A percentile compares a stretch with the other conserved stretches of the same genome.
phyloP scores from a whole-genome alignment of 2,888 invertebrate genomes.

The Incurvaria masculella region DNA sequence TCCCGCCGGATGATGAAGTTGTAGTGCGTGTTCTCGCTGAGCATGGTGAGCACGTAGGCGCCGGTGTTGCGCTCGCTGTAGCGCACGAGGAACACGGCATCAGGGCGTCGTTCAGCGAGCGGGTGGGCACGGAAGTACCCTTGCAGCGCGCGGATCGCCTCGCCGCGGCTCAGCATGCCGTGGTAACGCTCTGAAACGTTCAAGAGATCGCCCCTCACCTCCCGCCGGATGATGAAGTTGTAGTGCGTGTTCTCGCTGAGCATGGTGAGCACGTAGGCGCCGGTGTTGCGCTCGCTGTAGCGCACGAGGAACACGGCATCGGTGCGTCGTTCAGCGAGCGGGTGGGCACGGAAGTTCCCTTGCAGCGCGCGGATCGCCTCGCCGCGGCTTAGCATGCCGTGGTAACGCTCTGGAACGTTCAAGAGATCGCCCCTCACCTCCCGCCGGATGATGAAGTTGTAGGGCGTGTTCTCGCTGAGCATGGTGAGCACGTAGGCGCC shows the following conservation, averaged over 20 bases:
- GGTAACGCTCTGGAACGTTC: slow-evolving; percentile 88
- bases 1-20: slow-evolving; percentile 82
- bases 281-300: slow-evolving; percentile 71
- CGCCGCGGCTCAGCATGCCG: slow-evolving; percentile 73
- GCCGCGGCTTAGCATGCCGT: slow-evolving; percentile 75
- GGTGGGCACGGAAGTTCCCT: slow-evolving; percentile 44
- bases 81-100: slow-evolving; percentile 74
- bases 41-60: slow-evolving; percentile 77
- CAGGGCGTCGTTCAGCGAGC: slow-evolving; percentile 37
- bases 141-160: slow-evolving; percentile 69
- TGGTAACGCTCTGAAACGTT: slow-evolving; percentile 89
- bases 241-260: slow-evolving; percentile 69
- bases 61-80: slow-evolving; percentile 73
- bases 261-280: slow-evolving; percentile 78
- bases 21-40: slow-evolving; percentile 68
- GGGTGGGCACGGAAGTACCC: slow-evolving; percentile 44
- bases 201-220: slow-evolving; percentile 53
- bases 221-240: slow-evolving; percentile 80
- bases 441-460: slow-evolving; percentile 80
- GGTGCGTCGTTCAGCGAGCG: slow-evolving; percentile 32
- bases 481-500: slow-evolving; percentile 79
- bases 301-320: slow-evolving; percentile 76
- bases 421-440: slow-evolving; percentile 53
- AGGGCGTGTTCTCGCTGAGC: slow-evolving; percentile 68
- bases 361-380: slow-evolving; percentile 72